Conservation (phyloP, 2,113 vertebrate species). For the Atlantisia rogersi region DNA sequence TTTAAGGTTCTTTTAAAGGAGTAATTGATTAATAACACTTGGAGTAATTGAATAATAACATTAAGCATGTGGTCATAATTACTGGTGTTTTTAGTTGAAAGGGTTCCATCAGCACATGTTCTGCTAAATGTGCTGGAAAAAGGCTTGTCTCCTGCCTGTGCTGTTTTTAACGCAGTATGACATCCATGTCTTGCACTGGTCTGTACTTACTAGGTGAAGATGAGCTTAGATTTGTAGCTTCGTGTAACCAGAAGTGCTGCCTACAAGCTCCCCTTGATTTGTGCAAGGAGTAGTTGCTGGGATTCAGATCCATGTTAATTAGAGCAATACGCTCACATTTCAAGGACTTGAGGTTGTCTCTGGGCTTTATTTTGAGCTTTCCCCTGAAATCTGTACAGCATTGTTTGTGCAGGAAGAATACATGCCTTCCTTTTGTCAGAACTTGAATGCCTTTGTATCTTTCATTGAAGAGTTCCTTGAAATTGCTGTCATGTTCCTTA, state of each 20-base stretch:
- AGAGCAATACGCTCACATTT: background rate
- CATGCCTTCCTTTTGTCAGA: accelerated
- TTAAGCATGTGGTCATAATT: background rate
- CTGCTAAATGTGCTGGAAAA: background rate
- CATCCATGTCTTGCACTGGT: background rate
- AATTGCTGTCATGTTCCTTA: background rate
- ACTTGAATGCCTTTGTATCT: background rate
- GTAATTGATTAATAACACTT: background rate
- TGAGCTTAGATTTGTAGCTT: background rate
- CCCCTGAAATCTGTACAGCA: background rate
- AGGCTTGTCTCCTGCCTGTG: background rate
- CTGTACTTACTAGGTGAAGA: background rate
- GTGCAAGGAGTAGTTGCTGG: background rate
- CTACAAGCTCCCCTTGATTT: background rate
- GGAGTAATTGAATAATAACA: background rate
- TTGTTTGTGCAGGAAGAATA: background rate
- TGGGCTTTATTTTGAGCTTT: background rate
- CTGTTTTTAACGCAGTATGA: background rate
- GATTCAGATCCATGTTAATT: background rate
- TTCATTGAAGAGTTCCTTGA: background rate
- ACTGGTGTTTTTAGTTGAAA: background rate
- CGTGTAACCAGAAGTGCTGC: accelerated
- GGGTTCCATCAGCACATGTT: background rate
- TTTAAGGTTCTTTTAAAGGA: background rate
- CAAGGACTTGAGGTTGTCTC: background rate